Percentiles rank a stretch among this genome's conserved stretches.
Evolutionary conservation across 53 echinoderm and acorn worm genomes (phyloP).

Genomic region (Patiria pectinifera): DNA sequence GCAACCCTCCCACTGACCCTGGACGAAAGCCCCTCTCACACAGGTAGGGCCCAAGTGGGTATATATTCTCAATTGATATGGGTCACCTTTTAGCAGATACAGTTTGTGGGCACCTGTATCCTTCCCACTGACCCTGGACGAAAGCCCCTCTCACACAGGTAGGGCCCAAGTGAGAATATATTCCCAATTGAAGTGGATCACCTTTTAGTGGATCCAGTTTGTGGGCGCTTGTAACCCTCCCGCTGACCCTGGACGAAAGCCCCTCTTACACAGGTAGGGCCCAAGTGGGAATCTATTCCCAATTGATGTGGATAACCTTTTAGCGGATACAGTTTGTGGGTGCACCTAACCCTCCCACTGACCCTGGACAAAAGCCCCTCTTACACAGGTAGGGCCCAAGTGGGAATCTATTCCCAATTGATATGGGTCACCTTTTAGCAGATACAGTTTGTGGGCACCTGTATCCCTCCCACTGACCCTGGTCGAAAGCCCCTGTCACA

Average conservation of each 20-base stretch:
- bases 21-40: slow-evolving; percentile 98
- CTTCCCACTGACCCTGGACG: slow-evolving; percentile 98
- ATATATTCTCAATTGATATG: slow-evolving; percentile 59
- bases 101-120: slow-evolving; percentile 99
- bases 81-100: slow-evolving; percentile 94
- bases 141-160: slow-evolving; percentile 99
- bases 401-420: neutral
- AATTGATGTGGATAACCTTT: neutral
- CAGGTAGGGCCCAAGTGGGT: slow-evolving; percentile 89
- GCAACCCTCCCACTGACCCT: slow-evolving; percentile 99
- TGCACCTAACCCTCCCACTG: slow-evolving; percentile 83
- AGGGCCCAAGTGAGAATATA: neutral
- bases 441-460: neutral
- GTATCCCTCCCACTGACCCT: slow-evolving; percentile 94
- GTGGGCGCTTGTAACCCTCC: slow-evolving; percentile 70
- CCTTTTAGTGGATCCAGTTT: no score
- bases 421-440: neutral
- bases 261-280: slow-evolving; percentile 93
- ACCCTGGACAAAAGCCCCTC: slow-evolving; percentile 96
- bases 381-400: slow-evolving; percentile 84
- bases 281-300: neutral
- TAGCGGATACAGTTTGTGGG: neutral
- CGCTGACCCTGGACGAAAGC: slow-evolving; percentile 97
- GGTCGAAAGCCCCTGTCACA: slow-evolving; percentile 97
- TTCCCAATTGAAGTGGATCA: neutral